These are phyloP conservation scores for Anseranas semipalmata DNA, from an alignment of 2,113 vertebrate species.

Conservation along the genomic window DNA sequence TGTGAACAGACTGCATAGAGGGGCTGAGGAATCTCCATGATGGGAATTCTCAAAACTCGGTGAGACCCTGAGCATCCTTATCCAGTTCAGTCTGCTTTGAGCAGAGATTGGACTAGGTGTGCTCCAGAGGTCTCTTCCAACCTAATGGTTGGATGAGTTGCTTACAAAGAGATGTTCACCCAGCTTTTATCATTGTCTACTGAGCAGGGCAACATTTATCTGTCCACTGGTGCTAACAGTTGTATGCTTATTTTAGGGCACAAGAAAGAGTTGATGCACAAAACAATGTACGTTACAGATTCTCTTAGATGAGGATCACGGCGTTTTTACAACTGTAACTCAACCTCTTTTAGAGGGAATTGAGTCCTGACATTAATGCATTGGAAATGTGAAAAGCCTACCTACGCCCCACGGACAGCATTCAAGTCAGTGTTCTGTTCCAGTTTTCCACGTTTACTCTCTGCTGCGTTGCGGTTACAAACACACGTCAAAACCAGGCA, in stretches of 20 bases:
- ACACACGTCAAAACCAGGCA: neutral
- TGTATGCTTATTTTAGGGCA: neutral
- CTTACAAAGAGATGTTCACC: accelerated
- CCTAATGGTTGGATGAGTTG: neutral
- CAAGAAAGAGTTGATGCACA: conserved; percentile 7
- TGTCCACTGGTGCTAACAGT: conserved; percentile 34
- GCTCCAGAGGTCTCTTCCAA: neutral
- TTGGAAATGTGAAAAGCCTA: neutral
- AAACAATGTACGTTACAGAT: neutral
- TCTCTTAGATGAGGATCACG: neutral
- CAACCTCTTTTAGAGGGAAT: neutral
- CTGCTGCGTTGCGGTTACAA: neutral
- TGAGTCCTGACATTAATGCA: neutral
- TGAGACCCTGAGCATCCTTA: neutral
- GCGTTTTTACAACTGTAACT: neutral
- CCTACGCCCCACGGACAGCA: neutral
- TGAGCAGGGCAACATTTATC: neutral
- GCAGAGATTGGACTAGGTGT: neutral
- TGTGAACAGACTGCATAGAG: neutral
- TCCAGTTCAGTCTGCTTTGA: neutral
- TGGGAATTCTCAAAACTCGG: neutral
- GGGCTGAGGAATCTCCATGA: neutral
- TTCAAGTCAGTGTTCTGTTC: neutral
- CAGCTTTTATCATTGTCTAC: neutral
- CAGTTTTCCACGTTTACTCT: neutral